Percentiles rank a stretch among this genome's conserved stretches.
phyloP scores from a whole-genome alignment of 2,797 vertebrate species.

The Glyptemys insculpta region DNA sequence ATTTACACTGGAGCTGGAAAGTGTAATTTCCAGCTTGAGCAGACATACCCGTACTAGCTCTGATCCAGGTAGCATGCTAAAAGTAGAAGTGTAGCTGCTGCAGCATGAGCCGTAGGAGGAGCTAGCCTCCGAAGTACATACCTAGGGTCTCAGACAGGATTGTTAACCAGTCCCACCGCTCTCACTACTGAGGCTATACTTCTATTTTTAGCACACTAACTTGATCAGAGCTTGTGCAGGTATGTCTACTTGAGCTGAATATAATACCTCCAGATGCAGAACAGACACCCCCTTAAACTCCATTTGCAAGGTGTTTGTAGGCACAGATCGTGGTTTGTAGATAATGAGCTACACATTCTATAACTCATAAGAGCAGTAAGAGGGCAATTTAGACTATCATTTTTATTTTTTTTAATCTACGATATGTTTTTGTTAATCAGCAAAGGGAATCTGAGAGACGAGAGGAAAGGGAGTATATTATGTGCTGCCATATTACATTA shows the following conservation, averaged over 20 bases:
- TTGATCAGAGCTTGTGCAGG: background rate
- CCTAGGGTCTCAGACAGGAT: too few species aligned
- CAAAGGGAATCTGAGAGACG: background rate
- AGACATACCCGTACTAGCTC: background rate
- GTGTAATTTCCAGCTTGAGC: background rate
- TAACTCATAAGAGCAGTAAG: background rate
- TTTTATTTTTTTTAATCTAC: background rate
- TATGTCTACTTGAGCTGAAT: background rate
- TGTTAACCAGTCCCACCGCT: too few species aligned
- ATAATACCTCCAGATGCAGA: background rate
- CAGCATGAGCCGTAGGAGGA: background rate
- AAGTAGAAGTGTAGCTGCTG: background rate
- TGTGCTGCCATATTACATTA: background rate
- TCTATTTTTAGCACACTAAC: background rate
- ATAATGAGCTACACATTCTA: background rate
- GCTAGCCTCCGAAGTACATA: background rate
- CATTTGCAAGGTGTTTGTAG: background rate
- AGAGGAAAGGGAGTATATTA: background rate
- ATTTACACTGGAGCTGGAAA: background rate
- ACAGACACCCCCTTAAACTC: background rate
- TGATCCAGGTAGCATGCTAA: background rate
- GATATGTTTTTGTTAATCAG: background rate
- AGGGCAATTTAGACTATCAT: background rate
- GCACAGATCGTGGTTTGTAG: background rate
- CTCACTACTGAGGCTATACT: background rate